These are phyloP conservation scores for Chymomyza caudatula DNA, from an alignment of 2,888 invertebrate genomes.

Conservation along the genomic window DNA sequence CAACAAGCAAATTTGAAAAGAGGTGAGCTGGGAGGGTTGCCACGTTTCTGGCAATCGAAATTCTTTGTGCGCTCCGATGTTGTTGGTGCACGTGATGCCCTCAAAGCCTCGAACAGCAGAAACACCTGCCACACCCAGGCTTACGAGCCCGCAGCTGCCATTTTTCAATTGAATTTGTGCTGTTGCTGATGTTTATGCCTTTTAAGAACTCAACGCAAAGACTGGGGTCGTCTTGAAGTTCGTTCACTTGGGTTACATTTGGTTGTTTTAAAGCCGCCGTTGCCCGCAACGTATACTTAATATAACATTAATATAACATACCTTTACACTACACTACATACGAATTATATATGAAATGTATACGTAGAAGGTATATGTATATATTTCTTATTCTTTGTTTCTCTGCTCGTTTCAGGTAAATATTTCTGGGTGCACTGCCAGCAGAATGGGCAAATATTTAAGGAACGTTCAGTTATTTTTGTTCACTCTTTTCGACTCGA, in stretches of 20 bases:
- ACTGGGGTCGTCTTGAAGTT: not conserved
- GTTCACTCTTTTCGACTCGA: slow-evolving; percentile 1
- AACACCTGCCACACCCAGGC: not conserved
- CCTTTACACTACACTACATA: not conserved
- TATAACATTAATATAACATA: not conserved
- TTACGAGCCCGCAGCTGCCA: not conserved
- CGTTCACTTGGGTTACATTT: not conserved
- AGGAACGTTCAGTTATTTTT: slow-evolving; percentile 28
- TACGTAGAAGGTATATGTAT: not conserved
- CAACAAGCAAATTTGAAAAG: slow-evolving; percentile 44
- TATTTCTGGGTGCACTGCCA: slow-evolving; percentile 31
- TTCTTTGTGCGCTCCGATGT: not conserved
- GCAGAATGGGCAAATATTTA: slow-evolving; percentile 50
- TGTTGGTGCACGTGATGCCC: slow-evolving; percentile 3
- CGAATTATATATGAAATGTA: not conserved
- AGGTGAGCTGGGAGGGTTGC: not conserved
- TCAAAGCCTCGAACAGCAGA: slow-evolving; percentile 1
- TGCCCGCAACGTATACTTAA: not conserved
- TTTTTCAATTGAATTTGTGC: slow-evolving; percentile 6
- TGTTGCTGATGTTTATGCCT: not conserved
- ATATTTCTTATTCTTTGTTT: not conserved
- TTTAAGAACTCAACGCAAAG: not conserved
- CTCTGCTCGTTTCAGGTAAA: slow-evolving; percentile 57
- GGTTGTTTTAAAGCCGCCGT: not conserved
- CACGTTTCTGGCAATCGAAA: not conserved